These are phyloP conservation scores for Cyprinodon tularosa DNA, from an alignment of 2,113 vertebrate species.

Conservation along the genomic window DNA sequence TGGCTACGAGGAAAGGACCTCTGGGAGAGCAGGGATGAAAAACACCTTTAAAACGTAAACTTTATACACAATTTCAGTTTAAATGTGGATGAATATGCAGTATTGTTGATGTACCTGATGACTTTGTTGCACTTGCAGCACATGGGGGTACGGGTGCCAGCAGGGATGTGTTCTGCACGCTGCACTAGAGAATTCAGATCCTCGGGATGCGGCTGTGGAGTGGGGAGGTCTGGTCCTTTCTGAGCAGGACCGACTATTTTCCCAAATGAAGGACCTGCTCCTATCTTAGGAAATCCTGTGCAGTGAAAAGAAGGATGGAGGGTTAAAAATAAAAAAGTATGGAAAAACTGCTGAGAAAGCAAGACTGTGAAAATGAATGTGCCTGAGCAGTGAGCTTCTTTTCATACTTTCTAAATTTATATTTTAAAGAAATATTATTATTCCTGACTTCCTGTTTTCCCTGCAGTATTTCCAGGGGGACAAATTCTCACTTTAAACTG, in stretches of 20 bases:
- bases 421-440: neutral
- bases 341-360: neutral
- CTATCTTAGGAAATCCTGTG: constrained; percentile 71
- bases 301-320: constrained; percentile 18
- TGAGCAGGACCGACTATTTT: constrained; percentile 73
- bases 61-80: neutral
- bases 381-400: neutral
- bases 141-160: constrained; percentile 93
- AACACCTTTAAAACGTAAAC: neutral
- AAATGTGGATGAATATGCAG: neutral
- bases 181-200: constrained; percentile 91
- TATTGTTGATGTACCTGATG: constrained; percentile 83
- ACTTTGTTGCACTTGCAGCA: constrained; percentile 90
- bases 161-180: constrained; percentile 93
- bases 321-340: neutral
- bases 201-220: constrained; percentile 74
- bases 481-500: neutral
- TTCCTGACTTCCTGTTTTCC: too few species aligned
- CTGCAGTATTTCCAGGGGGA: too few species aligned
- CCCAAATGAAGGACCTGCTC: constrained; percentile 78
- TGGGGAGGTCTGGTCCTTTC: constrained; percentile 66
- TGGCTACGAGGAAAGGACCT: constrained; percentile 94
- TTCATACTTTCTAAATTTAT: neutral
- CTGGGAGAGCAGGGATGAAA: constrained; percentile 68
- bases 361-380: neutral